phyloP scores from a whole-genome alignment of 2,888 invertebrate species.

The Oligia latruncula region DNA sequence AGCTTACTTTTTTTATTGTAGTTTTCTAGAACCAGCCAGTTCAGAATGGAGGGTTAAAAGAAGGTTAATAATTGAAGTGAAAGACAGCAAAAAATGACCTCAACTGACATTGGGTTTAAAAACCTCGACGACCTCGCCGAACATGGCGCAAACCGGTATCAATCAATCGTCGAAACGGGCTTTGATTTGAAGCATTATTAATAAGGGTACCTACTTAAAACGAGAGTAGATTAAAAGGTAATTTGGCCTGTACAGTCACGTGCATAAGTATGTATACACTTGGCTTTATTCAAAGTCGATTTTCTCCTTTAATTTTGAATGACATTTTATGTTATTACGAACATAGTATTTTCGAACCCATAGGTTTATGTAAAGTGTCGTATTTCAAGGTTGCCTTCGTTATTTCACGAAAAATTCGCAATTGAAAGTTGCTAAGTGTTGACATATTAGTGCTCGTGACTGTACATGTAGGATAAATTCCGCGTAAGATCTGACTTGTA shows the following conservation, averaged over 20 bases:
- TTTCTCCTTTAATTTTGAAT: no score
- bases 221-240: background rate
- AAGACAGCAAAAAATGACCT: constrained; percentile 25
- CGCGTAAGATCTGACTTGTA: background rate
- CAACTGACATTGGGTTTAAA: constrained; percentile 38
- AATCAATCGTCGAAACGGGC: constrained; percentile 12
- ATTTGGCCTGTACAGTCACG: background rate
- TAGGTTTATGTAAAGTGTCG: no score
- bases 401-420: no score
- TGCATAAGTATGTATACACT: no score
- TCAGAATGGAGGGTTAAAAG: background rate
- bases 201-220: background rate
- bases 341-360: no score
- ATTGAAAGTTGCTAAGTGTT: no score
- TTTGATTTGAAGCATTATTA: background rate
- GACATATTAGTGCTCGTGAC: no score
- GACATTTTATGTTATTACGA: no score
- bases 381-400: no score
- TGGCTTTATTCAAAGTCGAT: no score
- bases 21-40: background rate
- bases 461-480: background rate
- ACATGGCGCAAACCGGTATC: constrained; percentile 35
- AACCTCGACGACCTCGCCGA: constrained; percentile 39
- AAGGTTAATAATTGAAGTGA: background rate
- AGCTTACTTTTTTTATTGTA: background rate